phyloP scores from a whole-genome alignment of 2,888 invertebrate genomes.

The Apotomis capreana region DNA sequence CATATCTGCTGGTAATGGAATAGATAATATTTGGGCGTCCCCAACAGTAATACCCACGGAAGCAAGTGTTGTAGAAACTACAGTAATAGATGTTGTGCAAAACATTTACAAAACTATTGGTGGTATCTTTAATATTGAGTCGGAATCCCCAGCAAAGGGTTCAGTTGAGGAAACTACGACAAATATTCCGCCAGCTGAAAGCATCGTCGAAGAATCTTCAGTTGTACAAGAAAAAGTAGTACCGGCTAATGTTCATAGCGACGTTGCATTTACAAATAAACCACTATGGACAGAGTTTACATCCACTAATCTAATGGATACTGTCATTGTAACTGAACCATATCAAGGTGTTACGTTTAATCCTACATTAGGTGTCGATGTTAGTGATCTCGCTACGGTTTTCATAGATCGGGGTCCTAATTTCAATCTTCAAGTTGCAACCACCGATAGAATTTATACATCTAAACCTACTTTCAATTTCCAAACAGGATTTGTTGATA shows the following conservation, averaged over 20 bases:
- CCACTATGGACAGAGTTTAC: background rate
- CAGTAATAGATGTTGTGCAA: background rate
- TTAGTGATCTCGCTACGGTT: too few relatives aligned
- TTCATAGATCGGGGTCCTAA: too few relatives aligned
- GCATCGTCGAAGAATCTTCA: background rate
- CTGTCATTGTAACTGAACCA: slow-evolving; percentile 9
- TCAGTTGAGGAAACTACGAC: background rate
- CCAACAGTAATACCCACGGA: background rate
- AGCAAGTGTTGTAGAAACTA: background rate
- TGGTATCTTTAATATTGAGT: background rate
- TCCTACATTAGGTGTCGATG: background rate
- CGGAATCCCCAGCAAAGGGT: background rate
- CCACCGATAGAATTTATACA: too few relatives aligned
- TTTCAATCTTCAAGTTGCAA: too few relatives aligned
- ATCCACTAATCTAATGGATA: background rate
- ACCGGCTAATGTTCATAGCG: background rate
- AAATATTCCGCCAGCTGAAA: background rate
- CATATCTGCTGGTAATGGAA: background rate
- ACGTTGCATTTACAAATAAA: background rate
- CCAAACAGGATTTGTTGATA: too few relatives aligned
- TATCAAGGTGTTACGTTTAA: slow-evolving; percentile 2
- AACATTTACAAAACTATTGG: background rate
- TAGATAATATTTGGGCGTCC: background rate
- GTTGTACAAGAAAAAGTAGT: background rate
- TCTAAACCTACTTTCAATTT: too few relatives aligned